Evolutionary conservation across 30 jellyfish, hydroid and myxozoan genomes (phyloP).

Genomic region (Catostylus mosaicus): DNA sequence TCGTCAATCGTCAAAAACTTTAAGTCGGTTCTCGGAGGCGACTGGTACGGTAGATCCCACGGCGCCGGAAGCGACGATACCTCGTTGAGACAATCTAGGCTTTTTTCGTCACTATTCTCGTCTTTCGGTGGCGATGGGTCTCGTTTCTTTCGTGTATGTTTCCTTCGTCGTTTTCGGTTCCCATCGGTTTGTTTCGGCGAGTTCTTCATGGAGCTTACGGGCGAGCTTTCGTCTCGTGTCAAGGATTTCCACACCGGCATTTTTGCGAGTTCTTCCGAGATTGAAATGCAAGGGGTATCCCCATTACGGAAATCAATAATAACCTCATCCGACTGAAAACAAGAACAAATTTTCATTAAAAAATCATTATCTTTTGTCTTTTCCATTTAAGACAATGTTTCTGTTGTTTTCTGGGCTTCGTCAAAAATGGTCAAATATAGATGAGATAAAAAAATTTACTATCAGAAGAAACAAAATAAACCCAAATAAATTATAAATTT

Average conservation of each 20-base stretch:
- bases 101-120: constrained; percentile 19
- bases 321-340: constrained; percentile 64
- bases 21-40: constrained; percentile 93
- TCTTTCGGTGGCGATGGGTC: constrained; percentile 37
- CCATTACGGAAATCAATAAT: constrained; percentile 51
- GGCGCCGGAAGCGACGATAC: constrained; percentile 86
- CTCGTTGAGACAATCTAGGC: constrained; percentile 12
- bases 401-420: too few species aligned
- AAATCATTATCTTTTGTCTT: too few species aligned
- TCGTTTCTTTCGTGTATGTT: constrained; percentile 41
- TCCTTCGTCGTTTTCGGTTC: constrained; percentile 56
- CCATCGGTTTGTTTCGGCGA: constrained; percentile 45
- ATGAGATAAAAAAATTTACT: too few species aligned
- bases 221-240: constrained; percentile 72
- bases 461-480: too few species aligned
- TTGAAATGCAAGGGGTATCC: constrained; percentile 42
- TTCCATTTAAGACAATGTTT: too few species aligned
- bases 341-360: constrained; percentile 14
- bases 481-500: too few species aligned
- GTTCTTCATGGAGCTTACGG: constrained; percentile 33
- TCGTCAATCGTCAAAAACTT: constrained; percentile 65
- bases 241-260: constrained; percentile 96
- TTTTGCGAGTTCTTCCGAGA: constrained; percentile 88
- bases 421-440: too few species aligned
- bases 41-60: constrained; percentile 90